phyloP scores from a whole-genome alignment of 2,797 vertebrate genomes.

The Anas georgica region DNA sequence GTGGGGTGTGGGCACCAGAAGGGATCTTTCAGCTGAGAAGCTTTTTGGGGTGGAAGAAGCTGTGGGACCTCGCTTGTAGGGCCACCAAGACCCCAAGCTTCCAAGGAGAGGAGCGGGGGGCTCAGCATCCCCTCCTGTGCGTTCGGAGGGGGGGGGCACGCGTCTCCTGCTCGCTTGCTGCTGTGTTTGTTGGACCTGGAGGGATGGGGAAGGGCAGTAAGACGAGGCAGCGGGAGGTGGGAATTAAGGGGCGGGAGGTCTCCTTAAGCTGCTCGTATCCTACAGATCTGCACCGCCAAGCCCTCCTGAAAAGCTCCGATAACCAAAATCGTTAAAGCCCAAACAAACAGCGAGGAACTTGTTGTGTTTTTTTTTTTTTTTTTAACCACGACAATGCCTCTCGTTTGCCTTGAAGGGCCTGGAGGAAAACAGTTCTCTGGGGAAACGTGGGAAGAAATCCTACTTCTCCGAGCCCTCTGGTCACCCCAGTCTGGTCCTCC shows the following conservation, averaged over 20 bases:
- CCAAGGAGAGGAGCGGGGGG: not conserved
- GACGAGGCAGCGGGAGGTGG: accelerated
- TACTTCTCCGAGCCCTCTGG: not conserved
- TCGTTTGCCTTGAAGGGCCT: conserved; percentile 39
- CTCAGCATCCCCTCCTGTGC: not conserved
- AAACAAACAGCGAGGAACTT: conserved; percentile 23
- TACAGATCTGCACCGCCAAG: conserved; percentile 1
- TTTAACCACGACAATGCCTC: conserved; percentile 8
- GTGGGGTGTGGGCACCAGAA: not conserved
- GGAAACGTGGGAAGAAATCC: conserved; percentile 37
- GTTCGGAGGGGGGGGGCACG: accelerated
- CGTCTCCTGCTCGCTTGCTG: not conserved
- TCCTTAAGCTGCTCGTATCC: conserved; percentile 17
- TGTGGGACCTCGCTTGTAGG: not conserved
- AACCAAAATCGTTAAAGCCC: conserved; percentile 68
- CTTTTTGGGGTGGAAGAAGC: not conserved
- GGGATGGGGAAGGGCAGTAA: not conserved
- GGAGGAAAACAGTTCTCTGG: conserved; percentile 8
- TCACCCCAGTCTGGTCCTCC: not conserved
- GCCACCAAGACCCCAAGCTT: not conserved
- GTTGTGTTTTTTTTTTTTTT: not conserved
- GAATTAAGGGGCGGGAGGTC: conserved; percentile 19
- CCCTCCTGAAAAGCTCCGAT: conserved; percentile 62
- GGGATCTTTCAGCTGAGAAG: not conserved
- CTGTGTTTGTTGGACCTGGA: not conserved